Evolutionary conservation across 2,888 invertebrate genomes (phyloP).

Genomic region (Dicroscelio sp.): DNA sequence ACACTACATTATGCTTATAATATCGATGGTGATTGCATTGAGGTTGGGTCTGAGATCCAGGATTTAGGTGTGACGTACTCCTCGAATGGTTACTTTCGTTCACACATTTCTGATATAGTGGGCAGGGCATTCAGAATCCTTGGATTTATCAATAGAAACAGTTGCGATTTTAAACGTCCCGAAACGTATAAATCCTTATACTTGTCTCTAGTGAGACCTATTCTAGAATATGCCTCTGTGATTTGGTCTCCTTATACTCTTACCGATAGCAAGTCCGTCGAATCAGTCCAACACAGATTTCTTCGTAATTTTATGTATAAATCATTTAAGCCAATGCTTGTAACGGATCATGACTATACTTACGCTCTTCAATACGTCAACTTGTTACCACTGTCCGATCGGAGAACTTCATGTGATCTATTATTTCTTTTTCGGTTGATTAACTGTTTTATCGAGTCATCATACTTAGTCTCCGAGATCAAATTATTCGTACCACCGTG

Average conservation of each 20-base stretch:
- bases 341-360: too few relatives aligned
- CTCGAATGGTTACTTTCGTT: background rate
- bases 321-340: too few relatives aligned
- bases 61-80: background rate
- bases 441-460: too few relatives aligned
- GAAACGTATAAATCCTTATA: background rate
- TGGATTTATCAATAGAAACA: background rate
- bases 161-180: background rate
- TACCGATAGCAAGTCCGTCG: background rate
- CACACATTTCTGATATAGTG: background rate
- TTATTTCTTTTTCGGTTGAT: too few relatives aligned
- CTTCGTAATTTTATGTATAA: too few relatives aligned
- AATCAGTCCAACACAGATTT: background rate
- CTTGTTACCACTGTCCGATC: too few relatives aligned
- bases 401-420: too few relatives aligned
- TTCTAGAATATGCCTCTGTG: background rate
- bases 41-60: background rate
- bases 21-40: background rate
- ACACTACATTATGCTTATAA: background rate
- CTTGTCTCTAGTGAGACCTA: background rate
- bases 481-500: too few relatives aligned
- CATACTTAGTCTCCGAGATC: too few relatives aligned
- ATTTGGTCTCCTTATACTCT: background rate
- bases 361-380: too few relatives aligned
- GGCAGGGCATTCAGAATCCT: background rate